These are phyloP conservation scores for Pitta sordida DNA, from an alignment of 2,113 vertebrate species.

Conservation along the genomic window DNA sequence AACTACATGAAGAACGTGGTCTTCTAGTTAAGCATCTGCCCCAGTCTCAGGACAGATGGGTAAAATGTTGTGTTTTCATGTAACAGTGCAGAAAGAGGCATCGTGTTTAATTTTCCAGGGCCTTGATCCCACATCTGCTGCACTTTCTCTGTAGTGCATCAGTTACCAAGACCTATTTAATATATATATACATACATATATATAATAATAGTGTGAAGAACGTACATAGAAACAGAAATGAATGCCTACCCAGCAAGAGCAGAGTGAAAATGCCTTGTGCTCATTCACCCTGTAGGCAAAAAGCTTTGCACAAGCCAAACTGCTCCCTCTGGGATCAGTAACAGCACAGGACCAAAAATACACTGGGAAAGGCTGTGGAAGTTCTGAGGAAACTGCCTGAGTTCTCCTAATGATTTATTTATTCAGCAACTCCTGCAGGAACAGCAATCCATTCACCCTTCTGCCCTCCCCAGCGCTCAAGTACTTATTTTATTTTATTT, in stretches of 20 bases:
- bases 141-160: accelerated
- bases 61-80: background rate
- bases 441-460: background rate
- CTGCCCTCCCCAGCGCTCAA: background rate
- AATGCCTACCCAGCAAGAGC: too few relatives aligned
- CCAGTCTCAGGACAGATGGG: background rate
- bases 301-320: background rate
- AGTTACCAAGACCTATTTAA: background rate
- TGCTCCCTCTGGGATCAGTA: background rate
- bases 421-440: background rate
- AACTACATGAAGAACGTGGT: background rate
- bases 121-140: background rate
- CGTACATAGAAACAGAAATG: background rate
- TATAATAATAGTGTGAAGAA: background rate
- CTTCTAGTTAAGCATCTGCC: background rate
- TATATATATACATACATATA: background rate
- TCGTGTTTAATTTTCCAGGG: background rate
- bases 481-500: background rate
- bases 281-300: background rate
- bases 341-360: background rate
- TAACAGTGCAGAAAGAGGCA: background rate
- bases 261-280: background rate
- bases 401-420: background rate
- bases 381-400: background rate
- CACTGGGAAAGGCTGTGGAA: background rate